Percentiles rank a stretch among this genome's conserved stretches.
Evolutionary conservation across 2,888 invertebrate species (phyloP).

Genomic region (Nasonia oneida): DNA sequence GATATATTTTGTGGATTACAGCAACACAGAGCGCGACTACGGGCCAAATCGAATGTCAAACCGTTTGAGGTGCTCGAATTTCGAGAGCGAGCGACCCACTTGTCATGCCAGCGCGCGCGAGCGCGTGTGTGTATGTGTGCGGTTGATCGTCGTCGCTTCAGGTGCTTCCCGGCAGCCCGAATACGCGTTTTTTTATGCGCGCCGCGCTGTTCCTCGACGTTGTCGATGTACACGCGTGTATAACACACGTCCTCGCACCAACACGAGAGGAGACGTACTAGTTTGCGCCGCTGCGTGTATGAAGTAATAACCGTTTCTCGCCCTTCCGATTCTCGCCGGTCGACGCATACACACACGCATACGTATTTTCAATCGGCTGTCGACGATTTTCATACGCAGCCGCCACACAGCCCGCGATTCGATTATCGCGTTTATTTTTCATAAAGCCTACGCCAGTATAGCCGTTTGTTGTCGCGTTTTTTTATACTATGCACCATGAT

Average conservation of each 20-base stretch:
- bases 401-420: background rate
- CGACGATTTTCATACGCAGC: conserved; percentile 1
- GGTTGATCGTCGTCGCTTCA: conserved; percentile 31
- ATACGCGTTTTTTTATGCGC: conserved; percentile 19
- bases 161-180: background rate
- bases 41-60: conserved; percentile 58
- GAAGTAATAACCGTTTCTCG: conserved; percentile 25
- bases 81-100: conserved; percentile 35
- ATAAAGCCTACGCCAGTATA: background rate
- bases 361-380: conserved; percentile 23
- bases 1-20: conserved; percentile 44
- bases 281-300: background rate
- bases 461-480: background rate
- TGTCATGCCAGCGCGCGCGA: conserved; percentile 22
- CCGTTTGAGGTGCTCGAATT: conserved; percentile 52
- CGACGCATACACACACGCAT: background rate
- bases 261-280: background rate
- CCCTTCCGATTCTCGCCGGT: background rate
- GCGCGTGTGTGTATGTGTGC: background rate
- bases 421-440: background rate
- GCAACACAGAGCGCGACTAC: background rate
- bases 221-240: background rate
- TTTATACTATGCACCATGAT: background rate
- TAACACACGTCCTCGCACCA: background rate
- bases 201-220: background rate